These are phyloP conservation scores for Andricus grossulariae DNA, from an alignment of 1,140 invertebrate species.

Conservation along the genomic window DNA sequence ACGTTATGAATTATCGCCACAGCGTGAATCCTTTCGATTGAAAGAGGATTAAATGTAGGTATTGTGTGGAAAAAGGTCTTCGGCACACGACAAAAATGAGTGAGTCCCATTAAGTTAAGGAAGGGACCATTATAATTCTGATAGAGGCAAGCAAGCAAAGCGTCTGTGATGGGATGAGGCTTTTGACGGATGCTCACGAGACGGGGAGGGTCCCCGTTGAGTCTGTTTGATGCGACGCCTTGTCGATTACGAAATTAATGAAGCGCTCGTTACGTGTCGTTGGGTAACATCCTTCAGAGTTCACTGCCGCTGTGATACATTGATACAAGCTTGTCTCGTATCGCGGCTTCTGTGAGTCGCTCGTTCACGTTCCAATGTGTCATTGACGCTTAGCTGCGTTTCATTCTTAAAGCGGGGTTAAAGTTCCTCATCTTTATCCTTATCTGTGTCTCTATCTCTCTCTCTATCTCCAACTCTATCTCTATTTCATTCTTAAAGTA, in stretches of 20 bases:
- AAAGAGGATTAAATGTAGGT: neutral
- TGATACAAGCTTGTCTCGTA: slow-evolving; percentile 5
- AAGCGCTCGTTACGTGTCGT: slow-evolving; percentile 44
- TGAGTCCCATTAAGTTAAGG: slow-evolving; percentile 53
- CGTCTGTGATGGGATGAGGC: slow-evolving; percentile 2
- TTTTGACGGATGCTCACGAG: slow-evolving; percentile 35
- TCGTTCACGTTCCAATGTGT: slow-evolving; percentile 22
- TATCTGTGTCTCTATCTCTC: too few relatives aligned
- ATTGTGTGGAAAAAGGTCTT: slow-evolving; percentile 32
- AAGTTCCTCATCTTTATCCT: neutral
- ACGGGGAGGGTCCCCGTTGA: slow-evolving; percentile 32
- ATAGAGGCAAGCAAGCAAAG: slow-evolving; percentile 23
- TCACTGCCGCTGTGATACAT: slow-evolving; percentile 27
- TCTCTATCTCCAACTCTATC: too few relatives aligned
- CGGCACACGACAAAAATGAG: slow-evolving; percentile 61
- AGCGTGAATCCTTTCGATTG: slow-evolving; percentile 23
- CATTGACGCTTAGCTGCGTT: neutral
- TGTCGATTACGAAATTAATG: slow-evolving; percentile 61
- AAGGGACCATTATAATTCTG: slow-evolving; percentile 40
- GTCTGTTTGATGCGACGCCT: slow-evolving; percentile 53
- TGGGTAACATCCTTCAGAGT: slow-evolving; percentile 36
- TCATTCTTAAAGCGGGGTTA: neutral
- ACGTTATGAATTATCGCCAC: slow-evolving; percentile 9
- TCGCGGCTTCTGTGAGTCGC: slow-evolving; percentile 4
- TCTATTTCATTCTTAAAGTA: too few relatives aligned